These are phyloP conservation scores for Chitala chitala DNA, from an alignment of 2,113 vertebrate genomes.

Conservation along the genomic window DNA sequence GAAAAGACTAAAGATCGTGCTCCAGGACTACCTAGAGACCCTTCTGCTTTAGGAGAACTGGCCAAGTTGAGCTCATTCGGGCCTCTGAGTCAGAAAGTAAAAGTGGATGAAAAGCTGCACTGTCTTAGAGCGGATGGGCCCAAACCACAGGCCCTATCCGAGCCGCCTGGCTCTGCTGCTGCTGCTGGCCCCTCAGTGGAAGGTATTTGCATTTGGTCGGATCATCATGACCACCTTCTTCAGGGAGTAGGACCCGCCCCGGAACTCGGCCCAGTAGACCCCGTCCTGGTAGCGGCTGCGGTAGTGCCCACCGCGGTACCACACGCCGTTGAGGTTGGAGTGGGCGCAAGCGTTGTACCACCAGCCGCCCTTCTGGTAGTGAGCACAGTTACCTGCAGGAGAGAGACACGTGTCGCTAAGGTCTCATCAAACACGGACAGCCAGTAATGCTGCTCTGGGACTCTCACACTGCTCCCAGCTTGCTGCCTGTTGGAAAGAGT, in stretches of 20 bases:
- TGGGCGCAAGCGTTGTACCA: conserved; percentile 83
- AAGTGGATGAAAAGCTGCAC: too few species aligned
- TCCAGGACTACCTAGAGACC: too few species aligned
- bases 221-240: conserved; percentile 87
- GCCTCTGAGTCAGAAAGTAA: too few species aligned
- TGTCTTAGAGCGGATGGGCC: too few species aligned
- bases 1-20: too few species aligned
- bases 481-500: too few species aligned
- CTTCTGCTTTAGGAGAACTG: too few species aligned
- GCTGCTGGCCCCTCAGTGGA: conserved; percentile 72
- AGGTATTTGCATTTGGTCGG: conserved; percentile 80
- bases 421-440: neutral
- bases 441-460: neutral
- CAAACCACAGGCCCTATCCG: too few species aligned
- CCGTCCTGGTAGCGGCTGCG: conserved; percentile 79
- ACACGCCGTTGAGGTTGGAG: conserved; percentile 80
- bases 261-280: conserved; percentile 81
- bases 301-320: conserved; percentile 80
- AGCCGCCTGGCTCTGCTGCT: too few species aligned
- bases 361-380: conserved; percentile 83
- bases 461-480: too few species aligned
- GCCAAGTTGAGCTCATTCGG: too few species aligned
- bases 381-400: conserved; percentile 76
- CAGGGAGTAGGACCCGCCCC: conserved; percentile 76
- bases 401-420: neutral